Evolutionary conservation across 2,113 vertebrate genomes (phyloP).

Genomic region (Labeo catla): DNA sequence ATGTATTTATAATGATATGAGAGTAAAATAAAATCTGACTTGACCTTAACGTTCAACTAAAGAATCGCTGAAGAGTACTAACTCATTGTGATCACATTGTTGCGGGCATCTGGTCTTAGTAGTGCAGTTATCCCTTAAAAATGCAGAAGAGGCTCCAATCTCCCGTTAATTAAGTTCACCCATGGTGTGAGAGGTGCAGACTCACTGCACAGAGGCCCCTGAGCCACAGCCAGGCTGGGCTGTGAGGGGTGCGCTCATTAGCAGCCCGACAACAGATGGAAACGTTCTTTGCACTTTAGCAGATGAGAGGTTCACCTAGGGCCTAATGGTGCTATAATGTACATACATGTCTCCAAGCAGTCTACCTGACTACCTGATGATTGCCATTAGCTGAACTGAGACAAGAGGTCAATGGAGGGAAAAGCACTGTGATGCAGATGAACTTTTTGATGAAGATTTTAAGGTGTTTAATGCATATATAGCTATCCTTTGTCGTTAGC

Average conservation of each 20-base stretch:
- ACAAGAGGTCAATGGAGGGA: slow-evolving; percentile 28
- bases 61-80: background rate
- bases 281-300: slow-evolving; percentile 51
- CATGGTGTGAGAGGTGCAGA: slow-evolving; percentile 48
- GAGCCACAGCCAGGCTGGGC: slow-evolving; percentile 34
- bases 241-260: slow-evolving; percentile 46
- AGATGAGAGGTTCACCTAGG: slow-evolving; percentile 42
- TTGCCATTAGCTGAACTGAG: slow-evolving; percentile 40
- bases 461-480: background rate
- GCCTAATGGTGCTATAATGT: slow-evolving; percentile 42
- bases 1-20: background rate
- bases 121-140: slow-evolving; percentile 27
- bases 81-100: background rate
- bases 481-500: background rate
- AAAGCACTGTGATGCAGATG: background rate
- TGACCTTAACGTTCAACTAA: background rate
- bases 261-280: slow-evolving; percentile 52
- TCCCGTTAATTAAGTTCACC: slow-evolving; percentile 52
- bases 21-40: background rate
- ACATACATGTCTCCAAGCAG: slow-evolving; percentile 48
- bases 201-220: slow-evolving; percentile 41
- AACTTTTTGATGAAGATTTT: background rate
- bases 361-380: slow-evolving; percentile 45
- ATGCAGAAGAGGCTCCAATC: slow-evolving; percentile 48
- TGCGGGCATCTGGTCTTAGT: slow-evolving; percentile 53